Evolutionary conservation across 2,797 vertebrate genomes (phyloP).

Genomic region (Leptatherina wallacei): DNA sequence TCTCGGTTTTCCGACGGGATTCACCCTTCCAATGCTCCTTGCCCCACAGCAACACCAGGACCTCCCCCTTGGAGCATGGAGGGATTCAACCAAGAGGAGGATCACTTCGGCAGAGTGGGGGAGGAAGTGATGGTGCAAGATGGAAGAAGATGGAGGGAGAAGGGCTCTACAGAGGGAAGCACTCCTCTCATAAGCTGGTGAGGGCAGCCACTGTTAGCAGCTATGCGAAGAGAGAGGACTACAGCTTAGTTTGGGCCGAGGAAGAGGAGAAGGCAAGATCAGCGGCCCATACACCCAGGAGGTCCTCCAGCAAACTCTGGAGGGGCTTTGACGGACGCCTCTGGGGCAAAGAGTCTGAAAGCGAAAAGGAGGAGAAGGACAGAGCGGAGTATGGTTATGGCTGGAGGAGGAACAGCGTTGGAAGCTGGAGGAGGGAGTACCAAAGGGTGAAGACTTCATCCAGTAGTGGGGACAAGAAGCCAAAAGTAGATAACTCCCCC

Average conservation of each 20-base stretch:
- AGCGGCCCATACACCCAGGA: slow-evolving; percentile 55
- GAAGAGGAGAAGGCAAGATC: slow-evolving; percentile 51
- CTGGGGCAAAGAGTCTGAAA: slow-evolving; percentile 80
- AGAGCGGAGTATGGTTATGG: slow-evolving; percentile 75
- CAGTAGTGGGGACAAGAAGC: slow-evolving; percentile 63
- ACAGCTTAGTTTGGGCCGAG: slow-evolving; percentile 73
- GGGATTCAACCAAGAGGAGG: slow-evolving; percentile 76
- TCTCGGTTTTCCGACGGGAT: slow-evolving; percentile 84
- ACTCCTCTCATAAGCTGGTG: slow-evolving; percentile 84
- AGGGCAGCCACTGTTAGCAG: slow-evolving; percentile 85
- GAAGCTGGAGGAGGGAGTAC: slow-evolving; percentile 76
- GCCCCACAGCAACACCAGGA: slow-evolving; percentile 73
- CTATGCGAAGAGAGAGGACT: slow-evolving; percentile 79
- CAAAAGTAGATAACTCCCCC: slow-evolving; percentile 73
- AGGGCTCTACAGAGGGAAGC: slow-evolving; percentile 86
- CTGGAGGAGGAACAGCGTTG: slow-evolving; percentile 72
- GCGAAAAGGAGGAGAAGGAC: slow-evolving; percentile 76
- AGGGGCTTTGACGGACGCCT: slow-evolving; percentile 81
- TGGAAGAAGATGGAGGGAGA: slow-evolving; percentile 74
- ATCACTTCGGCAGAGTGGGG: slow-evolving; percentile 79
- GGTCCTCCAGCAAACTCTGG: slow-evolving; percentile 75
- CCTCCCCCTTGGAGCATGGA: slow-evolving; percentile 72
- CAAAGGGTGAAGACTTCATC: slow-evolving; percentile 65
- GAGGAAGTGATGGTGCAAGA: slow-evolving; percentile 33
- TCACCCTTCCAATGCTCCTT: slow-evolving; percentile 85